Base-by-base conservation (phyloP, 1,140 invertebrate species). In the Caenorhabditis tropicalis region DNA sequence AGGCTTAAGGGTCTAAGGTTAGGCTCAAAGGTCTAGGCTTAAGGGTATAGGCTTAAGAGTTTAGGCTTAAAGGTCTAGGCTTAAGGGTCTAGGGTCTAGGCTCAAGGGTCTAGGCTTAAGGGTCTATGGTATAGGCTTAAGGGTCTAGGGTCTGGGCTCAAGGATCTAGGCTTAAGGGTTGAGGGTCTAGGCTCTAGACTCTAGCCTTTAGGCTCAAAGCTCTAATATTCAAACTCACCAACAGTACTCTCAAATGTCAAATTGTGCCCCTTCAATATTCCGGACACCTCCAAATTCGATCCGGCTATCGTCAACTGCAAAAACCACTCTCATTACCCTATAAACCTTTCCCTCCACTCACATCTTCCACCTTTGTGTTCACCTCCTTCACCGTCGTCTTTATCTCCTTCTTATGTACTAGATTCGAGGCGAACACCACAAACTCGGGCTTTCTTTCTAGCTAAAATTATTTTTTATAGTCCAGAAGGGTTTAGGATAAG, bases 231-330 rank as follows among this genome's bases (percentile, higher is more conserved):
- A 24, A 6, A 31, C 53, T 24, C 6, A 65, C 58, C 58, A 9
- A 65, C 65, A 10, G 82, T 65, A 51, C 56, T 46, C 51, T 82
- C 82, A 16, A 82, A 39, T 0, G 82, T 82, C 82, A 82, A 53
- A 48, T 60, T 43, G 33, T 43, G 39, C n/a, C 58, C 82, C 74
- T 82, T 82, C 15, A 82, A 24, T 6, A 74, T 60, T 46, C 82
- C 82, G 19, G 29, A 70, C 10, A 82, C 82, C 36, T 82, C 82
- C 43, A 82, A n/a, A 82, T 82, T 82, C 19, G 82, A 46, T 16
- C 56, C 82, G n/a, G 82, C 82, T n/a, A 82, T 70, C 19, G 36
- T 60, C 3, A 82, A 12, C 81, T 82, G 33, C n/a, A n/a, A 58
- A 82, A 56, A 46, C 12, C 27, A 16, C 6, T 0, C 2, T 7